Percentiles rank a stretch among this genome's conserved stretches.
Conservation (phyloP, 1,140 invertebrate genomes). For the Cherax destructor region DNA sequence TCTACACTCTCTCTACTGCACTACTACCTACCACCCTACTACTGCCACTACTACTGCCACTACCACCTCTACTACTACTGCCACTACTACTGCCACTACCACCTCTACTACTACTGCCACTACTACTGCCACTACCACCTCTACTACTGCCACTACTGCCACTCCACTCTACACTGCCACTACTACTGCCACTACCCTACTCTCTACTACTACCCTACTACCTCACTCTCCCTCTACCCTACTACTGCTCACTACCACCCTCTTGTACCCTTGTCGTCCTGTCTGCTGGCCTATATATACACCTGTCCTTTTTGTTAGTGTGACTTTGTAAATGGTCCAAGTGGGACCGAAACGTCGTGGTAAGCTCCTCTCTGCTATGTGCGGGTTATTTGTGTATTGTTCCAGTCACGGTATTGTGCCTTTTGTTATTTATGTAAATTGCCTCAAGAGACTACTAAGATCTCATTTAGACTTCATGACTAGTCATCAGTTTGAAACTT, state of each 20-base stretch:
- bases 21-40: too few relatives aligned
- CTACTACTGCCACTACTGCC: not conserved
- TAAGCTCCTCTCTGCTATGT: too few relatives aligned
- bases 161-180: not conserved
- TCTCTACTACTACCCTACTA: not conserved
- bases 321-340: too few relatives aligned
- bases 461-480: too few relatives aligned
- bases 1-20: not conserved
- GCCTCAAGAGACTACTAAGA: too few relatives aligned
- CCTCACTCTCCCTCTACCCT: too few relatives aligned
- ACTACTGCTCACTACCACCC: not conserved
- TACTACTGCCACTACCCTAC: too few relatives aligned
- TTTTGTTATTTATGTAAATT: not conserved
- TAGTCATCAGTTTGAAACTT: too few relatives aligned
- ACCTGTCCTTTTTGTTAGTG: not conserved
- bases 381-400: too few relatives aligned
- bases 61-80: not conserved
- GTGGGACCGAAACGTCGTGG: too few relatives aligned
- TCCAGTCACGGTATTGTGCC: not conserved
- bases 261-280: not conserved
- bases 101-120: not conserved
- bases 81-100: not conserved
- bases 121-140: not conserved
- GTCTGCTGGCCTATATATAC: not conserved
- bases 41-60: not conserved